Percentiles rank a stretch among this genome's conserved stretches.
Evolutionary conservation across 2,113 vertebrate genomes (phyloP).

Genomic region (Sebastes schlegelii): DNA sequence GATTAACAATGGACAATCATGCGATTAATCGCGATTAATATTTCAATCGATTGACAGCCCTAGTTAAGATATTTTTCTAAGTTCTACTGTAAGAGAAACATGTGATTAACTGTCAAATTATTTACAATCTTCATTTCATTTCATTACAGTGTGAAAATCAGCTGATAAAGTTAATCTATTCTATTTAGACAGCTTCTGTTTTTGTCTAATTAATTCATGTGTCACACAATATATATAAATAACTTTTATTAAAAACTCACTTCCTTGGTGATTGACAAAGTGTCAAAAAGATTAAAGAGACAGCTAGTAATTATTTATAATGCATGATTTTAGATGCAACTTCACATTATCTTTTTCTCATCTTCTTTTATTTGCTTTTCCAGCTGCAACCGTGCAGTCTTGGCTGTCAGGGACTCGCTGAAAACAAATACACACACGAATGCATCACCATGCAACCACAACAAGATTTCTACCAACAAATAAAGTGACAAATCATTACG

Average conservation of each 20-base stretch:
- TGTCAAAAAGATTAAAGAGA: background rate
- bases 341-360: constrained; percentile 5
- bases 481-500: background rate
- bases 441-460: background rate
- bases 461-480: background rate
- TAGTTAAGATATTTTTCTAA: background rate
- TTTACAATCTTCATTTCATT: background rate
- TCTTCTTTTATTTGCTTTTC: background rate
- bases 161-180: background rate
- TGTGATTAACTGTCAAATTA: background rate
- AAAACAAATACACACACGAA: background rate
- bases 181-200: background rate
- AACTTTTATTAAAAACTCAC: too few relatives aligned
- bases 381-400: background rate
- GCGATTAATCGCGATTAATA: too few relatives aligned
- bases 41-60: too few relatives aligned
- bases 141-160: background rate
- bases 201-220: background rate
- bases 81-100: background rate
- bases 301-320: background rate
- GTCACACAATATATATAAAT: background rate
- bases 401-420: background rate
- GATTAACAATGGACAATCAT: too few relatives aligned
- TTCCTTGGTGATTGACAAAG: background rate
- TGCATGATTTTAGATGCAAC: background rate